phyloP scores from a whole-genome alignment of 2,797 vertebrate genomes.

The Etheostoma nigrum region DNA sequence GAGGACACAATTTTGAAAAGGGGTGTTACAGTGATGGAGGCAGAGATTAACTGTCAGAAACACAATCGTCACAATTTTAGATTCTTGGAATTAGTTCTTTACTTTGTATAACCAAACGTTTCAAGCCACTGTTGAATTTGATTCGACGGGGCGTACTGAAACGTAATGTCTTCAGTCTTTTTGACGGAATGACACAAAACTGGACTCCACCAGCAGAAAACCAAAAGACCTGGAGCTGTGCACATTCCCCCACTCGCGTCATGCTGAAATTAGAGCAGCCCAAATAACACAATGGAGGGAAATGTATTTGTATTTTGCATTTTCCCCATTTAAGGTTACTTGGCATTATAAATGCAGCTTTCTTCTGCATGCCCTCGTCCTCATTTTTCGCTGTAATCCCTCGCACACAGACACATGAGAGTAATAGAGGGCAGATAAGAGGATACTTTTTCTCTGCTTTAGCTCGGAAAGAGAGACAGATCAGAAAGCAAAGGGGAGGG shows the following conservation, averaged over 20 bases:
- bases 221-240: constrained; percentile 3
- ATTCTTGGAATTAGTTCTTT: background rate
- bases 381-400: constrained; percentile 34
- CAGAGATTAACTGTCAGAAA: constrained; percentile 1
- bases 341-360: constrained; percentile 31
- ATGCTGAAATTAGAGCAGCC: background rate
- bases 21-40: background rate
- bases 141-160: background rate
- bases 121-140: background rate
- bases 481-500: constrained; percentile 3
- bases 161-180: constrained; percentile 8
- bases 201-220: constrained; percentile 22
- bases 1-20: too few species aligned
- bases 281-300: constrained; percentile 2
- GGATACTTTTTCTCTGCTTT: constrained; percentile 7
- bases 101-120: background rate
- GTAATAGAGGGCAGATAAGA: constrained; percentile 8
- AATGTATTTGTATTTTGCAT: constrained; percentile 2
- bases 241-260: background rate
- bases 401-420: constrained; percentile 16
- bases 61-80: background rate
- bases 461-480: background rate
- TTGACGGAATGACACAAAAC: constrained; percentile 19
- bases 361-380: constrained; percentile 3
- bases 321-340: constrained; percentile 1